A percentile compares a stretch with the other conserved stretches of the same genome.
These are phyloP conservation scores for Falcunculus frontatus DNA, from an alignment of 2,113 vertebrate genomes.

Conservation along the genomic window DNA sequence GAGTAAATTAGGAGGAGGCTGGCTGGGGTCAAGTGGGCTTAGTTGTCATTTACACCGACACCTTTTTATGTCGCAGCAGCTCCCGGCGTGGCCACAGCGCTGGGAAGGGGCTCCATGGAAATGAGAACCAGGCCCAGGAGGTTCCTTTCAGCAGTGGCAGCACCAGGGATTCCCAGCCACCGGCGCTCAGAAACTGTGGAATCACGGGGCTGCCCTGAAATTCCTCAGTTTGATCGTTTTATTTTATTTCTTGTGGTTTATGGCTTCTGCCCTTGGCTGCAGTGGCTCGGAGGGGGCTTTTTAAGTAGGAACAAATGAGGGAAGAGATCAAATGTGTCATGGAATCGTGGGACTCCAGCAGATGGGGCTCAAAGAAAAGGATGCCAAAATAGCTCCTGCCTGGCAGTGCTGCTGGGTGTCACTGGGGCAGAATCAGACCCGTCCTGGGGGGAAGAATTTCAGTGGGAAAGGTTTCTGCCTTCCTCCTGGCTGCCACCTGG, in stretches of 20 bases:
- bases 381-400: not conserved
- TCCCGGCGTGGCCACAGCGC: not conserved
- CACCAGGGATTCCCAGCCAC: not conserved
- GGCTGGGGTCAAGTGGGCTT: not conserved
- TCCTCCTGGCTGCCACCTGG: not conserved
- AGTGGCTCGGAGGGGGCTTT: not conserved
- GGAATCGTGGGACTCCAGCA: slow-evolving; percentile 41
- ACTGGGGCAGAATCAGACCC: not conserved
- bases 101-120: not conserved
- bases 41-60: not conserved
- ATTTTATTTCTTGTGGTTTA: not conserved
- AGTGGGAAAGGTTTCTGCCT: not conserved
- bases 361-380: slow-evolving; percentile 61
- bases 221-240: not conserved
- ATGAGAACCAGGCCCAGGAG: not conserved
- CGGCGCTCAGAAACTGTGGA: not conserved
- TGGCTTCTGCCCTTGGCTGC: not conserved
- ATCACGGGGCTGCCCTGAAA: not conserved
- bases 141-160: not conserved
- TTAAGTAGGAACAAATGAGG: not conserved
- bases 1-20: not conserved
- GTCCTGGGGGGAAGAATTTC: accelerated
- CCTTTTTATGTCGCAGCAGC: not conserved
- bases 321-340: not conserved
- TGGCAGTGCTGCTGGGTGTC: not conserved